Conservation (phyloP, 2,888 invertebrate genomes). For the Agrenia bidenticulata region DNA sequence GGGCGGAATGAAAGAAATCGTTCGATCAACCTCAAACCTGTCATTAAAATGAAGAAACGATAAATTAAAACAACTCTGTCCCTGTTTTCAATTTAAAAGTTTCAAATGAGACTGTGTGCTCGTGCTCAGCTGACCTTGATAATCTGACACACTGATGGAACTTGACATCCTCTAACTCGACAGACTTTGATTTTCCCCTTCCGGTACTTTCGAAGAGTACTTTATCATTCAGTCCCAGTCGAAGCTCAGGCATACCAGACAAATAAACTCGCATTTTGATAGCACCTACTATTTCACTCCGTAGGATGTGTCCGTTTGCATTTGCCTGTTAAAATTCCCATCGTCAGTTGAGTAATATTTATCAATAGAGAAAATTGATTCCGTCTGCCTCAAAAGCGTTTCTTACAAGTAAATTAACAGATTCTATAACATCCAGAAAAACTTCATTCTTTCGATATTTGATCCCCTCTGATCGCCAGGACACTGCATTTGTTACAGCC, state of each 20-base stretch:
- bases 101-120: too few relatives aligned
- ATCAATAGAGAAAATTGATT: too few relatives aligned
- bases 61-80: too few relatives aligned
- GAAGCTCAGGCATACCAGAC: conserved; percentile 96
- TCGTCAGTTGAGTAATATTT: too few relatives aligned
- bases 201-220: conserved; percentile 97
- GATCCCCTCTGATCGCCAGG: conserved; percentile 97
- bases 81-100: too few relatives aligned
- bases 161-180: conserved; percentile 97
- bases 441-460: conserved; percentile 99
- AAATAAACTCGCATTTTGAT: conserved; percentile 98
- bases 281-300: conserved; percentile 97
- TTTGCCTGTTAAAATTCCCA: conserved; percentile 67
- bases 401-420: conserved; percentile 81
- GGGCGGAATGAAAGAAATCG: conserved; percentile 97
- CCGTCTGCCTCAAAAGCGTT: too few relatives aligned
- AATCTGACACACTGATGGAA: conserved; percentile 97
- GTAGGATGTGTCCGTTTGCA: conserved; percentile 92
- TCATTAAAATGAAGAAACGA: too few relatives aligned
- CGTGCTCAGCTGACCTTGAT: conserved; percentile 71
- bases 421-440: conserved; percentile 97
- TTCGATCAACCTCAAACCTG: conserved; percentile 92
- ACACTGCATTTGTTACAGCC: conserved; percentile 99
- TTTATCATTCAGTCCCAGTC: conserved; percentile 95
- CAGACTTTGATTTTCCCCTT: conserved; percentile 94